Percentiles rank a stretch among this genome's conserved stretches.
These are phyloP conservation scores for Nematolebias whitei DNA, from an alignment of 2,113 vertebrate species.

Conservation along the genomic window DNA sequence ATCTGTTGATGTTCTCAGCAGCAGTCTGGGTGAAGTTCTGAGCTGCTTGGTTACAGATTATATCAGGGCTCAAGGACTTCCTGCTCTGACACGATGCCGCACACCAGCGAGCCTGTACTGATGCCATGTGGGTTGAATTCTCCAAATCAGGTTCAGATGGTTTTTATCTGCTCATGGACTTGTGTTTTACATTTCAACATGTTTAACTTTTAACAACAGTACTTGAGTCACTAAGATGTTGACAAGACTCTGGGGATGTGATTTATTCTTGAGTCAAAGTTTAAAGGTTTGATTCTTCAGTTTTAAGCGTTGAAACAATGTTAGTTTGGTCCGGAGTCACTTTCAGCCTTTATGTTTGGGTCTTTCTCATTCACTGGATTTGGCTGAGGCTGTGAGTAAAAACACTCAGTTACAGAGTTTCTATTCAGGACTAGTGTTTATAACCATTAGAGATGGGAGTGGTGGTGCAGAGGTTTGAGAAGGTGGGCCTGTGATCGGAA, in stretches of 20 bases:
- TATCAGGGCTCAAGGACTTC: conserved; percentile 16
- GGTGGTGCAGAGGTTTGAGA: too few species aligned
- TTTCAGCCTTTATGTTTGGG: conserved; percentile 15
- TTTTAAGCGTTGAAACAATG: conserved; percentile 20
- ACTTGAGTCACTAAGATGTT: too few species aligned
- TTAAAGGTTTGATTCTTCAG: conserved; percentile 4
- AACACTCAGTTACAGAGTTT: too few species aligned
- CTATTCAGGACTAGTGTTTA: too few species aligned
- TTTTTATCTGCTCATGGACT: neutral
- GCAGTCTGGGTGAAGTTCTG: neutral
- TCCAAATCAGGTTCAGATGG: neutral
- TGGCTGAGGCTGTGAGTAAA: neutral
- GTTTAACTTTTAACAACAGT: too few species aligned
- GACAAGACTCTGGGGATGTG: too few species aligned
- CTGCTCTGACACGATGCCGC: conserved; percentile 14
- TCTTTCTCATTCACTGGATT: conserved; percentile 7
- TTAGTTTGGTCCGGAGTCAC: conserved; percentile 7
- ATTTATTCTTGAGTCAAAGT: conserved; percentile 17
- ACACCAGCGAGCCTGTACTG: conserved; percentile 21
- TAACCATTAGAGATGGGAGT: too few species aligned
- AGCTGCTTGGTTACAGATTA: conserved; percentile 8
- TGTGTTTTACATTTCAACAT: conserved; percentile 21
- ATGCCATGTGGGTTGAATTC: conserved; percentile 1
- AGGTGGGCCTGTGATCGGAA: too few species aligned
- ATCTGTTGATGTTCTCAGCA: too few species aligned